These are phyloP conservation scores for Paracanthobrama guichenoti DNA, from an alignment of 2,113 vertebrate genomes.

Conservation along the genomic window DNA sequence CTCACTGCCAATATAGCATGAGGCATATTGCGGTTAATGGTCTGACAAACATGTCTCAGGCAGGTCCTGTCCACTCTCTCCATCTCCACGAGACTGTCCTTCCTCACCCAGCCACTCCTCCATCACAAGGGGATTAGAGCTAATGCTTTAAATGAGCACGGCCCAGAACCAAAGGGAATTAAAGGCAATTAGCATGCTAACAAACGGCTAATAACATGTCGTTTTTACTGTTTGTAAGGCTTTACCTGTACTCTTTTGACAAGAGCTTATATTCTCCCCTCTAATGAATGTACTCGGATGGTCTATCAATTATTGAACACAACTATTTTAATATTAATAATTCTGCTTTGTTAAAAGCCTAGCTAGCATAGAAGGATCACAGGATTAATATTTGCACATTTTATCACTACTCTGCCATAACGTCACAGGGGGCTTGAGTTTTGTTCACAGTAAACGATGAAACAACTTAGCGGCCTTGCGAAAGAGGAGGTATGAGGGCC, in stretches of 20 bases:
- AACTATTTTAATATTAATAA: slow-evolving; percentile 58
- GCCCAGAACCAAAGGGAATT: slow-evolving; percentile 76
- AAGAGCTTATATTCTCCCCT: slow-evolving; percentile 59
- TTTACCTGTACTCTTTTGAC: slow-evolving; percentile 69
- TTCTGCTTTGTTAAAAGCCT: slow-evolving; percentile 61
- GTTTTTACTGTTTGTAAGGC: slow-evolving; percentile 71
- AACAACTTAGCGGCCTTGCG: slow-evolving; percentile 54
- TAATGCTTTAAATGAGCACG: slow-evolving; percentile 73
- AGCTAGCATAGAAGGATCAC: slow-evolving; percentile 55
- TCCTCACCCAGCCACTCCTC: slow-evolving; percentile 60
- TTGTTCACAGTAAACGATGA: slow-evolving; percentile 58
- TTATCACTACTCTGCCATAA: slow-evolving; percentile 53
- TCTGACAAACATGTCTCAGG: slow-evolving; percentile 44
- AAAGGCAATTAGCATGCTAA: slow-evolving; percentile 76
- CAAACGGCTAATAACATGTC: slow-evolving; percentile 72
- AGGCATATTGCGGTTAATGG: slow-evolving; percentile 35
- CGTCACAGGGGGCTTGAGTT: slow-evolving; percentile 56
- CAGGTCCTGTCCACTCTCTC: slow-evolving; percentile 64
- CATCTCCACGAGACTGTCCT: slow-evolving; percentile 48
- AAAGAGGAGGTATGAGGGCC: slow-evolving; percentile 48
- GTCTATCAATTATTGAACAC: slow-evolving; percentile 56
- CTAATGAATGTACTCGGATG: slow-evolving; percentile 51
- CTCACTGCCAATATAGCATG: background rate
- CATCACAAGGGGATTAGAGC: slow-evolving; percentile 74
- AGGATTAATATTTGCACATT: slow-evolving; percentile 57